Evolutionary conservation across 2,113 vertebrate genomes (phyloP).

Genomic region (Ailurus styani): DNA sequence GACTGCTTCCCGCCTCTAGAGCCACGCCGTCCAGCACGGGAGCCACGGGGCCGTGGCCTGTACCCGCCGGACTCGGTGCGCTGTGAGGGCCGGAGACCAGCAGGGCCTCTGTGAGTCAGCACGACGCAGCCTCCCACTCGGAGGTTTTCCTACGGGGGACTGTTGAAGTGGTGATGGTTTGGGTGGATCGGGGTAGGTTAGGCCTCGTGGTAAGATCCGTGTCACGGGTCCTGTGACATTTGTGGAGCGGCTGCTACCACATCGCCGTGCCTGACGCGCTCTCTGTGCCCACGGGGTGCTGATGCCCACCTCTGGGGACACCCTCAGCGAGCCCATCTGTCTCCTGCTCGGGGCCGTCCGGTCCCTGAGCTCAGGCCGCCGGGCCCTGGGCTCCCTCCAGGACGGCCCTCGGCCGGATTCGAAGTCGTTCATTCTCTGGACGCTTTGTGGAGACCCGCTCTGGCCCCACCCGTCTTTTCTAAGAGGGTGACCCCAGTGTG

Average conservation of each 20-base stretch:
- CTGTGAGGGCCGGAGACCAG: not conserved
- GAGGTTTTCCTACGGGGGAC: not conserved
- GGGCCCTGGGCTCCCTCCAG: not conserved
- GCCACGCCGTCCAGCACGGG: accelerated
- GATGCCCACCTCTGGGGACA: too few relatives aligned
- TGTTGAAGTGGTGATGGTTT: not conserved
- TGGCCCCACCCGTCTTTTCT: not conserved
- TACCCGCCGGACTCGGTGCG: not conserved
- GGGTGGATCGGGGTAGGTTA: not conserved
- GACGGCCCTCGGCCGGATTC: accelerated
- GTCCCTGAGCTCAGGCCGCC: not conserved
- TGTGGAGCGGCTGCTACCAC: accelerated
- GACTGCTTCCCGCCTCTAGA: not conserved
- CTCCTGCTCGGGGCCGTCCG: accelerated
- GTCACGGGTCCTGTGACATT: too few relatives aligned
- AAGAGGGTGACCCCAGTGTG: too few relatives aligned
- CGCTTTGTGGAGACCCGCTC: not conserved
- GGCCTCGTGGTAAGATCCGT: too few relatives aligned
- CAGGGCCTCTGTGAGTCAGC: not conserved
- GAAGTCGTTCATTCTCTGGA: not conserved
- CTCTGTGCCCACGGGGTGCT: not conserved
- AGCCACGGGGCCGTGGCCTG: not conserved
- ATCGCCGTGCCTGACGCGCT: accelerated
- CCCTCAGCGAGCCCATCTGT: accelerated
- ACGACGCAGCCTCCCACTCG: too few relatives aligned